phyloP scores from a whole-genome alignment of 1,140 invertebrate species.

The Panagrolaimus sp. region DNA sequence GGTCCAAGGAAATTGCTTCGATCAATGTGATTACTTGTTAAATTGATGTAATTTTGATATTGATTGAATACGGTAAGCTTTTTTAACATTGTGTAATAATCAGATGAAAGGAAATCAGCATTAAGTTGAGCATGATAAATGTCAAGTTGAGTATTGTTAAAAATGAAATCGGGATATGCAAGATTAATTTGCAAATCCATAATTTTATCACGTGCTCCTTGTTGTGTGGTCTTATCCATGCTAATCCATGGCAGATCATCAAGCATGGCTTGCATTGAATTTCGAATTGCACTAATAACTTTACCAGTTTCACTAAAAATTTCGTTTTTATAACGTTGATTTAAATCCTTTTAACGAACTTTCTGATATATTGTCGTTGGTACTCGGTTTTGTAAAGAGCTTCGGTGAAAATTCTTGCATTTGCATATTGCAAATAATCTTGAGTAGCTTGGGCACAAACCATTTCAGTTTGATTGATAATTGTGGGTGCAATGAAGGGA shows the following conservation, averaged over 20 bases:
- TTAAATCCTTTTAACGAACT: slow-evolving; percentile 21
- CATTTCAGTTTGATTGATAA: not conserved
- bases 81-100: slow-evolving; percentile 22
- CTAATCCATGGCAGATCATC: slow-evolving; percentile 9
- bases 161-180: slow-evolving; percentile 65
- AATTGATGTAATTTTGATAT: slow-evolving; percentile 60
- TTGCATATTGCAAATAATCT: slow-evolving; percentile 24
- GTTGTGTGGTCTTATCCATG: not conserved
- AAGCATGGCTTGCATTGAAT: not conserved
- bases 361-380: slow-evolving; percentile 22
- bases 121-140: slow-evolving; percentile 63
- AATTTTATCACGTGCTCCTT: slow-evolving; percentile 15
- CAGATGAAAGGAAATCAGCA: slow-evolving; percentile 30
- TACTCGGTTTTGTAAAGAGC: slow-evolving; percentile 20
- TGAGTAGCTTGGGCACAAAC: slow-evolving; percentile 20
- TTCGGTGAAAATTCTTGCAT: slow-evolving; percentile 32
- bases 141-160: slow-evolving; percentile 63
- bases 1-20: slow-evolving; percentile 62
- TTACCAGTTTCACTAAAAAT: slow-evolving; percentile 18
- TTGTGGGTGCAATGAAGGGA: slow-evolving; percentile 47
- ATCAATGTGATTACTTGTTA: slow-evolving; percentile 61
- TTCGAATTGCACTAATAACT: slow-evolving; percentile 8
- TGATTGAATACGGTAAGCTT: slow-evolving; percentile 26
- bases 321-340: not conserved
- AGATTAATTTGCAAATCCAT: slow-evolving; percentile 50